A percentile compares a stretch with the other conserved stretches of the same genome.
These are phyloP conservation scores for Strigamia transsilvanica DNA, from an alignment of 2,888 invertebrate species.

Conservation along the genomic window DNA sequence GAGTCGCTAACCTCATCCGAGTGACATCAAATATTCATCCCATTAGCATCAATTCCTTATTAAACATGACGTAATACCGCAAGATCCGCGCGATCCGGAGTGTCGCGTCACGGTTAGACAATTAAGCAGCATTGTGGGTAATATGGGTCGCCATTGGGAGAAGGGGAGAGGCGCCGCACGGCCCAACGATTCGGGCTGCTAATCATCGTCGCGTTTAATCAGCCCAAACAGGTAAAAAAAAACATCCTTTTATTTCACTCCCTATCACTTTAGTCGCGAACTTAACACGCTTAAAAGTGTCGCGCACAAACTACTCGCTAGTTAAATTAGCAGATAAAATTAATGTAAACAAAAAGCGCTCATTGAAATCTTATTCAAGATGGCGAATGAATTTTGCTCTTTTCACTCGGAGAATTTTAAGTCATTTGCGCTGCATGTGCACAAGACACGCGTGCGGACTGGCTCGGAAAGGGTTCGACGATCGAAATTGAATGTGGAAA, in stretches of 20 bases:
- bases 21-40: background rate
- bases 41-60: background rate
- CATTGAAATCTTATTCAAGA: constrained; percentile 49
- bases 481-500: background rate
- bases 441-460: background rate
- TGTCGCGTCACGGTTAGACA: background rate
- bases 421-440: constrained; percentile 7
- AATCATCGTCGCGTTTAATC: constrained; percentile 36
- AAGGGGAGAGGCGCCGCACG: constrained; percentile 47
- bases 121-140: constrained; percentile 42
- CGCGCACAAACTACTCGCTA: background rate
- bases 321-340: constrained; percentile 42
- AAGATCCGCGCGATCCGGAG: constrained; percentile 4
- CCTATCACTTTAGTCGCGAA: background rate
- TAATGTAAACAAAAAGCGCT: constrained; percentile 49
- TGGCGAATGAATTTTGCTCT: constrained; percentile 49
- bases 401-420: constrained; percentile 34
- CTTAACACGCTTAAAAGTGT: background rate
- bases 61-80: background rate
- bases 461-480: background rate
- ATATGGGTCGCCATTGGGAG: constrained; percentile 49
- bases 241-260: constrained; percentile 25
- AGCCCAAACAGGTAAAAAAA: constrained; percentile 43
- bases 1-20: background rate
- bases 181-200: constrained; percentile 49